A percentile compares a stretch with the other conserved stretches of the same genome.
phyloP scores from a whole-genome alignment of 2,888 invertebrate genomes.

The Anorthoa munda region DNA sequence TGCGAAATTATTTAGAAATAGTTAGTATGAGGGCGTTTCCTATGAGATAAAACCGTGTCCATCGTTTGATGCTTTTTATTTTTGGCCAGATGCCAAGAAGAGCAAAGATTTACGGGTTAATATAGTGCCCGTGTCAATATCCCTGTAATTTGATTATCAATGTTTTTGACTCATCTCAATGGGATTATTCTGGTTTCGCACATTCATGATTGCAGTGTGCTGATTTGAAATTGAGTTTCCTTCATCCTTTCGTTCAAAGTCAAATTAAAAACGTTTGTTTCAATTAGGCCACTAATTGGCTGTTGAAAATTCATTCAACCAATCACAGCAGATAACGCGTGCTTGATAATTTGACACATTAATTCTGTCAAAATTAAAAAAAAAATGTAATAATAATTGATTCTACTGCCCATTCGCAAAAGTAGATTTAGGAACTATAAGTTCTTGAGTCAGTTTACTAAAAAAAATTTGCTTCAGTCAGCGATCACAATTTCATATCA shows the following conservation, averaged over 20 bases:
- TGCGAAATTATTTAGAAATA: conserved; percentile 30
- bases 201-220: not conserved
- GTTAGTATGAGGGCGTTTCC: conserved; percentile 29
- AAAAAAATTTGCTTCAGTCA: not conserved
- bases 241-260: not conserved
- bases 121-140: conserved; percentile 52
- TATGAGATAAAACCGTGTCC: conserved; percentile 32
- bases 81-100: conserved; percentile 55
- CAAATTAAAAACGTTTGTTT: too few species aligned
- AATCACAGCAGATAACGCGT: too few species aligned
- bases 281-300: too few species aligned
- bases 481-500: conserved; percentile 1
- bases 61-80: conserved; percentile 45
- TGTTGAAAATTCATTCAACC: too few species aligned
- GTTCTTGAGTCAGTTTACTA: not conserved
- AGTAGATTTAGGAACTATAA: too few species aligned
- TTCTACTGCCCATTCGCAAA: too few species aligned
- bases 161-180: conserved; percentile 42
- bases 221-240: not conserved
- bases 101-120: conserved; percentile 53
- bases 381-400: too few species aligned
- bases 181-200: conserved; percentile 20
- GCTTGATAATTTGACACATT: too few species aligned
- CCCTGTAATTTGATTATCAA: conserved; percentile 49
- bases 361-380: too few species aligned